phyloP scores from a whole-genome alignment of 2,888 invertebrate genomes.

The Masnerella sp. region DNA sequence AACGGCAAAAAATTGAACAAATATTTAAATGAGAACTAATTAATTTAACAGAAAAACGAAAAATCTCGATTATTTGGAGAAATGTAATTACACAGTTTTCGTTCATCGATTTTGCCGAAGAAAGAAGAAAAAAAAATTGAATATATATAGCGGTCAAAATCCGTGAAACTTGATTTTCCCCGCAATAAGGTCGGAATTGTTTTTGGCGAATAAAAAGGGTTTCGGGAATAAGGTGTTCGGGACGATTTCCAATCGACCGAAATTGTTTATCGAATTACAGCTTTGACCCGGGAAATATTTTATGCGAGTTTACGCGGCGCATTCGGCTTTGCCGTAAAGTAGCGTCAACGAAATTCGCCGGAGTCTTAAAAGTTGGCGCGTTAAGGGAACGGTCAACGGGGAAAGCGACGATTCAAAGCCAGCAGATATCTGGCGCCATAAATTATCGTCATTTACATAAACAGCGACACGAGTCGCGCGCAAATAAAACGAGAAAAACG shows the following conservation, averaged over 20 bases:
- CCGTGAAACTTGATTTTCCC: conserved; percentile 26
- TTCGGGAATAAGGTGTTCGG: too few species aligned
- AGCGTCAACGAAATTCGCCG: neutral
- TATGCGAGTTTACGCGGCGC: neutral
- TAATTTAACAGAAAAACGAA: too few species aligned
- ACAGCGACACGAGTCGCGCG: neutral
- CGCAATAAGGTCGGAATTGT: neutral
- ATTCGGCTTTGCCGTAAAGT: neutral
- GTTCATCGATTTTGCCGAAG: conserved; percentile 8
- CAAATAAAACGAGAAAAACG: conserved; percentile 2
- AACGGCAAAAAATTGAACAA: too few species aligned
- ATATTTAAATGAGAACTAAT: too few species aligned
- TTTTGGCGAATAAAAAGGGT: too few species aligned
- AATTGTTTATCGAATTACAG: conserved; percentile 14
- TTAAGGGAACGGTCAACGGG: neutral
- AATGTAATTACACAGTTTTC: too few species aligned
- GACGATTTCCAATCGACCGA: conserved; percentile 11
- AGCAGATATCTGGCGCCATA: too few species aligned
- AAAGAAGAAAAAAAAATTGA: conserved; percentile 18
- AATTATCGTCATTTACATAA: conserved; percentile 17
- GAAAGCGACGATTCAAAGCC: neutral
- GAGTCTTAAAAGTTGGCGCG: neutral
- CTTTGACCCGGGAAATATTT: conserved; percentile 11
- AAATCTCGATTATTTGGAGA: too few species aligned
- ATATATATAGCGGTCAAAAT: conserved; percentile 32